Evolutionary conservation across 1,140 invertebrate species (phyloP).

Genomic region (Dolichoris vasculosae): DNA sequence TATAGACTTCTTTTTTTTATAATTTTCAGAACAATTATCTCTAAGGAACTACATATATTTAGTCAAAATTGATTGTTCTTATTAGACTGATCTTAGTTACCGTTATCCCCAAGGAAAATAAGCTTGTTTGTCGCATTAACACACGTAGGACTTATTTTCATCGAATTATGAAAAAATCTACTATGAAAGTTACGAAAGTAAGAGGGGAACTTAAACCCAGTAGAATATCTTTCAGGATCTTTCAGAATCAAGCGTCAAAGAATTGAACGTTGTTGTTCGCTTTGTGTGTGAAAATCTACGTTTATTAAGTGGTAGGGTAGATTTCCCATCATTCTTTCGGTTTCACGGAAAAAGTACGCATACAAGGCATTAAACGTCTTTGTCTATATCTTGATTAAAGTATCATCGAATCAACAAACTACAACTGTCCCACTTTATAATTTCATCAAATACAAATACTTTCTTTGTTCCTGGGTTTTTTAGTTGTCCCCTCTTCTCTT

Average conservation of each 20-base stretch:
- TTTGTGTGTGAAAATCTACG: neutral
- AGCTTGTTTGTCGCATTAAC: neutral
- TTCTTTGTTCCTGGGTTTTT: constrained; percentile 11
- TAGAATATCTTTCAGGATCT: no score
- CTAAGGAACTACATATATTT: no score
- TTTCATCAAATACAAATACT: constrained; percentile 25
- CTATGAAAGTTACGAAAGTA: neutral
- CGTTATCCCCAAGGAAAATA: constrained; percentile 34
- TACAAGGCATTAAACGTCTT: neutral
- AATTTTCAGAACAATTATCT: no score
- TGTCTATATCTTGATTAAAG: neutral
- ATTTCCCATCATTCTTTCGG: no score
- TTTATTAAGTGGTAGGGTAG: neutral
- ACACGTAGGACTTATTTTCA: constrained; percentile 8
- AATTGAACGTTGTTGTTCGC: neutral
- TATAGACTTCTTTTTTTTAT: no score
- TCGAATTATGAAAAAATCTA: constrained; percentile 1
- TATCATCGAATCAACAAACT: constrained; percentile 35
- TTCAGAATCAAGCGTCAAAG: no score
- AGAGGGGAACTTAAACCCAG: neutral
- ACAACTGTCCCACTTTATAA: constrained; percentile 40
- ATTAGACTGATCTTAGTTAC: neutral
- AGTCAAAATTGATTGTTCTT: neutral
- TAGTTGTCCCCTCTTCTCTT: neutral
- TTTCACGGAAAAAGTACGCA: no score